Evolutionary conservation across 1,140 invertebrate species (phyloP), one percentile per base, ranked within the genome.

Genomic region (Capitella teleta): DNA sequence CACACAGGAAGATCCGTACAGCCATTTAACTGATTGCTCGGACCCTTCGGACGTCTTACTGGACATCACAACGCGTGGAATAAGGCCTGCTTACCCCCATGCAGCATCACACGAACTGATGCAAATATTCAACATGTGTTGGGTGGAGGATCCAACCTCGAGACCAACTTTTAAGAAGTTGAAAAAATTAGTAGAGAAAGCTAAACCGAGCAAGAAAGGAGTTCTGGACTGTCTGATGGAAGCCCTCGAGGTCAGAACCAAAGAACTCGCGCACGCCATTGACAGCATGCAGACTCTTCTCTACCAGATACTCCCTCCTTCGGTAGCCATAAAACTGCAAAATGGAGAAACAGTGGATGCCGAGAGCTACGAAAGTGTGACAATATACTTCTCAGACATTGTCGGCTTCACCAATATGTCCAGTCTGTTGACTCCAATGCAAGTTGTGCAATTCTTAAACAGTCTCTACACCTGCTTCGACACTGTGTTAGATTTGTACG

Each of bases 301-400:
- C 16, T 32, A 51, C 49, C 26, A 51, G 25, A 51, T 51, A 12
- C 38, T 51, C 23, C 49, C 49, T 5, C 8, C n/a, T 38, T 8
- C n/a, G 1, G 40, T 51, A 1, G 76, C 76, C 0, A 63, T 64
- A 38, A 64, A 73, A 62, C 75, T 98, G 52, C 93, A 89, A 36
- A 81, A 81, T 56, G 90, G 90, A 23, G 83, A 85, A 60, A 83
- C 85, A 3, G 89, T 97, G 1, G 86, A 90, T 70, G 92, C 93
- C 4, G 93, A 97, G 74, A 85, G 85, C 0, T 98, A 88, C 72
- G 87, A 94, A 73, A 80, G 82, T 56, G 90, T 81, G 28, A 96
- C 93, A 24, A 95, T 98, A 57, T 97, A 95, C 74, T 98, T 98
- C 75, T 95, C 90, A 64, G 94, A 98, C 72, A 97, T 98, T 70